Conservation (phyloP, 2,797 vertebrate species). For the Aratinga solstitialis region DNA sequence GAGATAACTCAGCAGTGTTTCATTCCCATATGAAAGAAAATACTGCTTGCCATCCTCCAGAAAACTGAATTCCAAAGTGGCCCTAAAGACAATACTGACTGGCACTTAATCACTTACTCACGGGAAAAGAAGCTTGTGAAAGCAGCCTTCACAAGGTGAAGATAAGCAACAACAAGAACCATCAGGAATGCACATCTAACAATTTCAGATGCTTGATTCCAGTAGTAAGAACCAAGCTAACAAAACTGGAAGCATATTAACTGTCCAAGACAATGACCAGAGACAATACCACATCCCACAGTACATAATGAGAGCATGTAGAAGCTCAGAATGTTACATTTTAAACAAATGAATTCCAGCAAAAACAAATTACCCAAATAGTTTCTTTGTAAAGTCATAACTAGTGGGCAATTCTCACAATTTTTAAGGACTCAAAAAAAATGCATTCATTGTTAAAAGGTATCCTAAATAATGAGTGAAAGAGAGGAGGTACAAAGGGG, state of each 20-base stretch:
- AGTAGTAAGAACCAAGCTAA: not conserved
- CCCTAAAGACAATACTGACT: not conserved
- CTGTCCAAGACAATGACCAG: not conserved
- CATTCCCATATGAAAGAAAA: not conserved
- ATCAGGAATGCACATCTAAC: not conserved
- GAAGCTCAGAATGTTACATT: not conserved
- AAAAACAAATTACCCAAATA: not conserved
- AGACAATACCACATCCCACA: not conserved
- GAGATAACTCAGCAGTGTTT: not conserved
- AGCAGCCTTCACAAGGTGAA: not conserved
- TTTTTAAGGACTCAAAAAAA: not conserved
- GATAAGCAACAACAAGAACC: not conserved
- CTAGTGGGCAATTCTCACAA: not conserved
- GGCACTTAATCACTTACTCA: not conserved
- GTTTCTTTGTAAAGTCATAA: not conserved
- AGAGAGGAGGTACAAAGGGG: not conserved
- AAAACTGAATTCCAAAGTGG: not conserved
- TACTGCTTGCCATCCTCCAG: not conserved
- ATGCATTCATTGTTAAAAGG: not conserved
- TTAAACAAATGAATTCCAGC: not conserved
- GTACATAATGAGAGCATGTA: fast-evolving
- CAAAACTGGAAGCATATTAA: not conserved
- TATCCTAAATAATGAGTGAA: not conserved
- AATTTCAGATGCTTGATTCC: not conserved
- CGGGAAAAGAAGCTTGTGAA: not conserved